These are phyloP conservation scores for Gryon sp. DNA, from an alignment of 1,140 invertebrate genomes.

Conservation along the genomic window DNA sequence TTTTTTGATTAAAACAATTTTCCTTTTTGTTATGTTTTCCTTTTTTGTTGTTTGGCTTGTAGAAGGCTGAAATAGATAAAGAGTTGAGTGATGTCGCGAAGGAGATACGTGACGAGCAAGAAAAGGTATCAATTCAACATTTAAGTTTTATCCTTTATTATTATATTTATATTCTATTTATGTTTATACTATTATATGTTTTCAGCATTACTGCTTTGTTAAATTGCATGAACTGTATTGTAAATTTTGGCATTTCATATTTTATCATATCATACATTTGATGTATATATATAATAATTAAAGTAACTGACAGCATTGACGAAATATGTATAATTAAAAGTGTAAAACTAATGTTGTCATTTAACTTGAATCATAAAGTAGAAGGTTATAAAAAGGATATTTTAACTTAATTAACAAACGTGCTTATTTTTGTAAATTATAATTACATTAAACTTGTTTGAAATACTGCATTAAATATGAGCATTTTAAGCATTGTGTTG, in stretches of 20 bases:
- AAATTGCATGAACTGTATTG: slow-evolving; percentile 34
- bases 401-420: too few species aligned
- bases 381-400: too few species aligned
- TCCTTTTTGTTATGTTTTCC: slow-evolving; percentile 69
- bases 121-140: slow-evolving; percentile 81
- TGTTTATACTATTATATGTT: neutral
- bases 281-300: too few species aligned
- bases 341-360: too few species aligned
- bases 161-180: slow-evolving; percentile 8
- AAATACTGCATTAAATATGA: neutral
- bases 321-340: too few species aligned
- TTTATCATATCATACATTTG: too few species aligned
- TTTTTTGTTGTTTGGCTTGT: slow-evolving; percentile 78
- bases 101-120: slow-evolving; percentile 82
- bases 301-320: too few species aligned
- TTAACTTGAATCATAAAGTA: too few species aligned
- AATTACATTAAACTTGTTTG: too few species aligned
- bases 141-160: slow-evolving; percentile 37
- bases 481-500: slow-evolving; percentile 14
- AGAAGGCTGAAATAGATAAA: slow-evolving; percentile 84
- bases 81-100: slow-evolving; percentile 83
- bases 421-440: too few species aligned
- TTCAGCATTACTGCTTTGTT: slow-evolving; percentile 28
- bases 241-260: neutral
- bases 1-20: slow-evolving; percentile 64